Percentiles rank a stretch among this genome's conserved stretches.
Evolutionary conservation across 2,888 invertebrate species (phyloP).

Genomic region (Bugula neritina): DNA sequence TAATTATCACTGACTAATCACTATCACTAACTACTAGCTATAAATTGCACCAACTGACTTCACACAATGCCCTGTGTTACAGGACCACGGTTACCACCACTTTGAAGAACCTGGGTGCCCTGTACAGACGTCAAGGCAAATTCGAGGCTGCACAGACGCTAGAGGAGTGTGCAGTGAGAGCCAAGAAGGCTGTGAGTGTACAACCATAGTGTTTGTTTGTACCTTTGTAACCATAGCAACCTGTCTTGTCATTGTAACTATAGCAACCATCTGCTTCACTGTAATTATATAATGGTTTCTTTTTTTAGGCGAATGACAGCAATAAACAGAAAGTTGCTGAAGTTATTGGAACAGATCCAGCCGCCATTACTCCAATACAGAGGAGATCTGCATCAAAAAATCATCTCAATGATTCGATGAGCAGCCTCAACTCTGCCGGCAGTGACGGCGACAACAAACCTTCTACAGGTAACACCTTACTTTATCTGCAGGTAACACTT

Average conservation of each 20-base stretch:
- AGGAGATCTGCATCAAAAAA: slow-evolving; percentile 21
- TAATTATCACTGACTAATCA: too few species aligned
- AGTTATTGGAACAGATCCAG: not conserved
- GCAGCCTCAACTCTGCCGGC: slow-evolving; percentile 6
- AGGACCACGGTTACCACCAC: slow-evolving; percentile 68
- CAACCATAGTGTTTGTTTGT: too few species aligned
- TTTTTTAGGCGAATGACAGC: slow-evolving; percentile 5
- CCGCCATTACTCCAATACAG: not conserved
- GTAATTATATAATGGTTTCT: too few species aligned
- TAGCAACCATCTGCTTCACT: too few species aligned
- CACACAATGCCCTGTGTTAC: too few species aligned
- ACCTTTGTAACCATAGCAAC: not conserved
- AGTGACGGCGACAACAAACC: slow-evolving; percentile 9
- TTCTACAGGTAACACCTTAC: slow-evolving; percentile 4
- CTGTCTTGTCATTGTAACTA: not conserved
- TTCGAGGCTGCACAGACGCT: slow-evolving; percentile 98
- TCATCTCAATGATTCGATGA: slow-evolving; percentile 24
- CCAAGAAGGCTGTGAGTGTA: slow-evolving; percentile 79
- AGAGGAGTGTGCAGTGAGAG: slow-evolving; percentile 93
- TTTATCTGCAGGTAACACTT: too few species aligned
- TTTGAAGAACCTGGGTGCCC: slow-evolving; percentile 92
- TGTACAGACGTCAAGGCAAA: slow-evolving; percentile 96
- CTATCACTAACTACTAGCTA: too few species aligned
- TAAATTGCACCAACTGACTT: too few species aligned
- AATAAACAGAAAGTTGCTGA: slow-evolving; percentile 21